phyloP scores from a whole-genome alignment of 2,797 vertebrate genomes.

The Scyliorhinus canicula region DNA sequence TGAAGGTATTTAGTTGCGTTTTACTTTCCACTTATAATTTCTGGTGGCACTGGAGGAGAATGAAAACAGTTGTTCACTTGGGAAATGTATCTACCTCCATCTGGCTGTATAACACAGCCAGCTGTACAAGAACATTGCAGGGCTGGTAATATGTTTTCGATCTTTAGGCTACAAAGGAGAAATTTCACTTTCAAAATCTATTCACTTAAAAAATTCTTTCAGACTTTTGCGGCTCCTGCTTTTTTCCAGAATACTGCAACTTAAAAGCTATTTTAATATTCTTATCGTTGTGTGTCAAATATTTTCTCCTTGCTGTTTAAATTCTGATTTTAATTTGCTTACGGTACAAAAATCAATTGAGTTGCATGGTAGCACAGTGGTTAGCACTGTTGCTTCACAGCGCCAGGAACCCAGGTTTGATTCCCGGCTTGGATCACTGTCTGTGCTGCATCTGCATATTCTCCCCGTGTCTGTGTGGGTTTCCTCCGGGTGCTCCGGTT shows the following conservation, averaged over 20 bases:
- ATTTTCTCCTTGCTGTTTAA: neutral
- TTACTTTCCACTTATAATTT: conserved; percentile 68
- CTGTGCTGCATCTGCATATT: too few relatives aligned
- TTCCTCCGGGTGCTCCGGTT: too few relatives aligned
- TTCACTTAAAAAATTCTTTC: conserved; percentile 64
- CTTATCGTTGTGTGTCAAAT: neutral
- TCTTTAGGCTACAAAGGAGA: conserved; percentile 74
- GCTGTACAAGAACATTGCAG: conserved; percentile 73
- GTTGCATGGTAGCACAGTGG: too few relatives aligned
- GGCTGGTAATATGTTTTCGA: conserved; percentile 71
- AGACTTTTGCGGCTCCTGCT: conserved; percentile 59
- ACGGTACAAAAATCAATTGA: neutral
- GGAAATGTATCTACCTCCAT: conserved; percentile 91
- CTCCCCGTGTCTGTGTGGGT: too few relatives aligned
- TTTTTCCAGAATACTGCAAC: conserved; percentile 49
- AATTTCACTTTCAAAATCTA: conserved; percentile 58
- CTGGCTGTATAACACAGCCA: conserved; percentile 75
- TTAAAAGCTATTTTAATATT: neutral
- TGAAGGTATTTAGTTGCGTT: conserved; percentile 69
- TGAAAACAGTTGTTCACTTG: conserved; percentile 72
- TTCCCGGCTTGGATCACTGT: too few relatives aligned
- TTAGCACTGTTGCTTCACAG: too few relatives aligned
- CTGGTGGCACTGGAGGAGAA: conserved; percentile 63
- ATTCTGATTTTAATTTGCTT: neutral
- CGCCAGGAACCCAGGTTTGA: too few relatives aligned